These are phyloP conservation scores for Lucinisca nassula DNA, from an alignment of 2,888 invertebrate genomes.

Conservation along the genomic window DNA sequence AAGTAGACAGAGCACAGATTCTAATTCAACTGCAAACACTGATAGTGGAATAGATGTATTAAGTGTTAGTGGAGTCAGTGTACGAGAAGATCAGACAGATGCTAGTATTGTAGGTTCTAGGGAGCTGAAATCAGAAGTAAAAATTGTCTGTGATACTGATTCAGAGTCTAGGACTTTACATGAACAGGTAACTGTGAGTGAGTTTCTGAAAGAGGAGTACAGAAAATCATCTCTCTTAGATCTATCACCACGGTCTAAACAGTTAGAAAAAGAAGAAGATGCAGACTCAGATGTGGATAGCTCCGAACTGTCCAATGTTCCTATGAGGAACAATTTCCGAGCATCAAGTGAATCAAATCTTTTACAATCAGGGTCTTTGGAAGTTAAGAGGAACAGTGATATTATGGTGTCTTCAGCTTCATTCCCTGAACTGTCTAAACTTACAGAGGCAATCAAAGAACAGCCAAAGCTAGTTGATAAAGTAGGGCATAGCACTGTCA, in stretches of 20 bases:
- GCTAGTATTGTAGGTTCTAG: slow-evolving; percentile 39
- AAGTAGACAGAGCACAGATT: slow-evolving; percentile 2
- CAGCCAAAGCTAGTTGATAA: slow-evolving; percentile 81
- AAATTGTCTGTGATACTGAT: slow-evolving; percentile 54
- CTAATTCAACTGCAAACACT: not conserved
- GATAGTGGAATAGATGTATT: slow-evolving; percentile 41
- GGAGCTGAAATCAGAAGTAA: slow-evolving; percentile 54
- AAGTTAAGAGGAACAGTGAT: slow-evolving; percentile 46
- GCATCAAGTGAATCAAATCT: slow-evolving; percentile 83
- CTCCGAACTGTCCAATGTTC: slow-evolving; percentile 46
- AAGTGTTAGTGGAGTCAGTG: slow-evolving; percentile 57
- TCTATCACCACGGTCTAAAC: not conserved
- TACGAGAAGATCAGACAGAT: slow-evolving; percentile 14
- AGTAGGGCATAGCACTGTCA: slow-evolving; percentile 83
- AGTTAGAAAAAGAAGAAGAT: not conserved
- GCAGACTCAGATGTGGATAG: slow-evolving; percentile 57
- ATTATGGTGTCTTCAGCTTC: slow-evolving; percentile 78
- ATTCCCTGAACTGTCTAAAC: slow-evolving; percentile 80
- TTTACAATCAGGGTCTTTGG: slow-evolving; percentile 52
- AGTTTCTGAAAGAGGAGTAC: slow-evolving; percentile 83
- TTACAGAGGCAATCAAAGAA: slow-evolving; percentile 65
- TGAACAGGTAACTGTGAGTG: slow-evolving; percentile 78
- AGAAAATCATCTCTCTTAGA: slow-evolving; percentile 14
- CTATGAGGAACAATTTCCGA: slow-evolving; percentile 56
- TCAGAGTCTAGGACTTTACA: slow-evolving; percentile 16